Conservation (phyloP, 2,888 invertebrate genomes). For the Cordylochernes scorpioides region DNA sequence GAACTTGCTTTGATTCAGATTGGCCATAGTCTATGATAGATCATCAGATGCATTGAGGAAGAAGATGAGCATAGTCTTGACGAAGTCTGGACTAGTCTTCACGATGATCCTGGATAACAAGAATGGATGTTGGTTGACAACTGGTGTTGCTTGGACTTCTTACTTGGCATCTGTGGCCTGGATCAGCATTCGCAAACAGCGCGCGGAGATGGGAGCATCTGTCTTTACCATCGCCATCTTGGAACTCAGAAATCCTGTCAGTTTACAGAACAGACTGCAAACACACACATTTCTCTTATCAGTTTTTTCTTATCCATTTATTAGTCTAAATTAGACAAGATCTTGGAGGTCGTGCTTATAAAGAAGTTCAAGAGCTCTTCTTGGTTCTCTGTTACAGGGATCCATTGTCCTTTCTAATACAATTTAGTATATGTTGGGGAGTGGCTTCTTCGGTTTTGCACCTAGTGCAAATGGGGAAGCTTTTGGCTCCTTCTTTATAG, state of each 20-base stretch:
- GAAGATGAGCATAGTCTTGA: constrained; percentile 90
- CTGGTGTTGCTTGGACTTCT: too few relatives aligned
- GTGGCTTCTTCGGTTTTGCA: too few relatives aligned
- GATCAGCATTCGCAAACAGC: constrained; percentile 84
- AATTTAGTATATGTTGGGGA: too few relatives aligned
- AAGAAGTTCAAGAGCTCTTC: too few relatives aligned
- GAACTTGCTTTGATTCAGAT: constrained; percentile 61
- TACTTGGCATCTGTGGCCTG: constrained; percentile 85
- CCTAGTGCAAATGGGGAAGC: too few relatives aligned
- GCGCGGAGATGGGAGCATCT: constrained; percentile 83
- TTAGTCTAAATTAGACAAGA: too few relatives aligned
- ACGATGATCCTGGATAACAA: constrained; percentile 41
- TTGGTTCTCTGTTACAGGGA: too few relatives aligned
- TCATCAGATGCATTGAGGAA: constrained; percentile 98
- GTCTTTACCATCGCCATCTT: constrained; percentile 82
- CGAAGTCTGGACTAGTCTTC: constrained; percentile 94
- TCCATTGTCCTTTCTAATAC: too few relatives aligned
- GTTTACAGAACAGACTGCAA: constrained; percentile 63
- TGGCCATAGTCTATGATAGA: constrained; percentile 71
- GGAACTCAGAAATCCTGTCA: constrained; percentile 60
- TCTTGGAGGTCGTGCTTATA: too few relatives aligned
- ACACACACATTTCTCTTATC: neutral
- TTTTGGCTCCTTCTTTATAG: too few relatives aligned
- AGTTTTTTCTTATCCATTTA: too few relatives aligned
- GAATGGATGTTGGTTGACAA: too few relatives aligned